Evolutionary conservation across 2,113 vertebrate genomes (phyloP).

Genomic region (zebrafish (Danio rerio)): GRCz12tu NC_133180.1:36922001-36922500

Average conservation of each 20-base stretch:
- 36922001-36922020: constrained; percentile 7
- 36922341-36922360: no score
- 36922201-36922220: not conserved
- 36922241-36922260: not conserved
- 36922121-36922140: constrained; percentile 23
- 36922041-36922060: not conserved
- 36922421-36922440: no score
- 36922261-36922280: no score
- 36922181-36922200: not conserved
- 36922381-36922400: no score
- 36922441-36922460: no score
- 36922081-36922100: constrained; percentile 10
- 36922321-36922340: no score
- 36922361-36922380: no score
- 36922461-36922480: no score
- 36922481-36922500: no score
- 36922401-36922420: no score
- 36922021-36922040: constrained; percentile 9
- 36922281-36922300: no score
- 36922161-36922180: not conserved
- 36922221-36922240: not conserved
- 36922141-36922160: not conserved
- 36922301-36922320: no score
- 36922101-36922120: constrained; percentile 16
- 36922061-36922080: constrained; percentile 33